Conservation (phyloP, 92 coral and sea anemone species). For the Porites lobata region DNA sequence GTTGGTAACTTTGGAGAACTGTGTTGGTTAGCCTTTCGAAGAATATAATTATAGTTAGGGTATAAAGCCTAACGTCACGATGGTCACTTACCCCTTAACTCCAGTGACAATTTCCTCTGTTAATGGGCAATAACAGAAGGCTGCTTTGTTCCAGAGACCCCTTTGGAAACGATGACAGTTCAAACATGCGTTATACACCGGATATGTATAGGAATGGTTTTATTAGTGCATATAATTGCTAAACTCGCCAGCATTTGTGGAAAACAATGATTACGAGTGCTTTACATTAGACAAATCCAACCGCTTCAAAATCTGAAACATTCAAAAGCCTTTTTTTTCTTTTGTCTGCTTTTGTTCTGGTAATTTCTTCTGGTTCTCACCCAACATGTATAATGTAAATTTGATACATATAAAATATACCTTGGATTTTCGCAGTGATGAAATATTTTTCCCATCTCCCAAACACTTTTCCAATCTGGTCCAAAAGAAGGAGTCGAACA, state of each 20-base stretch:
- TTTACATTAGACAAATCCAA: too few relatives aligned
- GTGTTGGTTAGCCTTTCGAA: too few relatives aligned
- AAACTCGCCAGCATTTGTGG: too few relatives aligned
- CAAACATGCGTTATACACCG: neutral
- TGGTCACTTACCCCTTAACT: neutral
- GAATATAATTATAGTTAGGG: neutral
- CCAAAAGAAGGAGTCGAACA: slow-evolving; percentile 1
- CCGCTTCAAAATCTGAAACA: neutral
- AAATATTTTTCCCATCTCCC: neutral
- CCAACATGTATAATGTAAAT: too few relatives aligned
- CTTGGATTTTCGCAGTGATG: neutral
- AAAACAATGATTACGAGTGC: too few relatives aligned
- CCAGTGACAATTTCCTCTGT: neutral
- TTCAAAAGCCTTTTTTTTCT: too few relatives aligned
- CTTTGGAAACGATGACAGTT: neutral
- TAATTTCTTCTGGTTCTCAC: neutral
- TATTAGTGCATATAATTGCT: neutral
- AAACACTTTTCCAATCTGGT: neutral
- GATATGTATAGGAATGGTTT: neutral
- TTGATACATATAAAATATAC: neutral
- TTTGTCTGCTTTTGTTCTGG: neutral
- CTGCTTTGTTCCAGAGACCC: neutral
- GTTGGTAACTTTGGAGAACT: neutral
- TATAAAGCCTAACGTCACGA: neutral
- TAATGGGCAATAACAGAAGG: neutral